Evolutionary conservation across 1,140 invertebrate species (phyloP).

Genomic region (silkworm (Bombyx mori)): ASM3026992v2 NC_085133.1:10138501-10139000

Average conservation of each 20-base stretch:
- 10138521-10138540: too few relatives aligned
- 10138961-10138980: too few relatives aligned
- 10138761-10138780: neutral
- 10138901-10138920: too few relatives aligned
- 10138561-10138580: too few relatives aligned
- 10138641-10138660: slow-evolving; percentile 93
- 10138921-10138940: too few relatives aligned
- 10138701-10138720: slow-evolving; percentile 81
- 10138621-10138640: slow-evolving; percentile 84
- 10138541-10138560: too few relatives aligned
- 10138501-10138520: too few relatives aligned
- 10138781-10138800: neutral
- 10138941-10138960: too few relatives aligned
- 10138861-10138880: neutral
- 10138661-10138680: slow-evolving; percentile 97
- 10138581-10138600: slow-evolving; percentile 64
- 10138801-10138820: too few relatives aligned
- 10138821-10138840: neutral
- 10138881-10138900: neutral
- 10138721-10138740: slow-evolving; percentile 91
- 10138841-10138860: neutral
- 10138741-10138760: slow-evolving; percentile 71
- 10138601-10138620: slow-evolving; percentile 79
- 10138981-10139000: too few relatives aligned
- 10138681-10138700: slow-evolving; percentile 96